Conservation (phyloP, 2,113 vertebrate genomes). For the Aegithalos caudatus region DNA sequence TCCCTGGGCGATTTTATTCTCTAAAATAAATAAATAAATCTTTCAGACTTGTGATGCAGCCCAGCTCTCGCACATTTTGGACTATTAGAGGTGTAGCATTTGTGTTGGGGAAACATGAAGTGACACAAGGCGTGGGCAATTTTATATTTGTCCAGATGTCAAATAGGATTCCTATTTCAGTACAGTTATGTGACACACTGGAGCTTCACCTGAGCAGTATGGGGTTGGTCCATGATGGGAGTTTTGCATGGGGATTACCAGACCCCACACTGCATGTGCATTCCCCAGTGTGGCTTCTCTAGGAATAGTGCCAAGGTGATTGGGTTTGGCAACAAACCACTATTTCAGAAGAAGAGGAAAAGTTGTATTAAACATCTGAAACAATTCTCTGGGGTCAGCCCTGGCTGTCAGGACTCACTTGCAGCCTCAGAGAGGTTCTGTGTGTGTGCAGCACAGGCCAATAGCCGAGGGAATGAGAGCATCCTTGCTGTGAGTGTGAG, state of each 20-base stretch:
- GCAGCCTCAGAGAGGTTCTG: not conserved
- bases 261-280: not conserved
- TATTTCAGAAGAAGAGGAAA: not conserved
- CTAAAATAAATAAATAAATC: conserved; percentile 56
- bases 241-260: not conserved
- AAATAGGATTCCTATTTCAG: not conserved
- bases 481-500: not conserved
- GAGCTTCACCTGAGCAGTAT: not conserved
- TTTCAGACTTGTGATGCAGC: not conserved
- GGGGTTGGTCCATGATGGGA: not conserved
- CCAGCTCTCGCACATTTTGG: conserved; percentile 8
- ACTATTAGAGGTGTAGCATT: not conserved
- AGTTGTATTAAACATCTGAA: not conserved
- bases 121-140: not conserved
- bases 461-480: not conserved
- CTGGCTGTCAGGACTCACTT: not conserved
- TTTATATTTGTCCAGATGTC: not conserved
- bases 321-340: not conserved
- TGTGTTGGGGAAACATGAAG: not conserved
- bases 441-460: not conserved
- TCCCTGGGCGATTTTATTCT: not conserved
- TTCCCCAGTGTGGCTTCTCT: not conserved
- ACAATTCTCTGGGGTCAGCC: not conserved
- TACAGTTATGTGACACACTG: accelerated
- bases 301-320: not conserved